Conservation (phyloP, 2,888 invertebrate species). For the Rhorus exstirpatorius region DNA sequence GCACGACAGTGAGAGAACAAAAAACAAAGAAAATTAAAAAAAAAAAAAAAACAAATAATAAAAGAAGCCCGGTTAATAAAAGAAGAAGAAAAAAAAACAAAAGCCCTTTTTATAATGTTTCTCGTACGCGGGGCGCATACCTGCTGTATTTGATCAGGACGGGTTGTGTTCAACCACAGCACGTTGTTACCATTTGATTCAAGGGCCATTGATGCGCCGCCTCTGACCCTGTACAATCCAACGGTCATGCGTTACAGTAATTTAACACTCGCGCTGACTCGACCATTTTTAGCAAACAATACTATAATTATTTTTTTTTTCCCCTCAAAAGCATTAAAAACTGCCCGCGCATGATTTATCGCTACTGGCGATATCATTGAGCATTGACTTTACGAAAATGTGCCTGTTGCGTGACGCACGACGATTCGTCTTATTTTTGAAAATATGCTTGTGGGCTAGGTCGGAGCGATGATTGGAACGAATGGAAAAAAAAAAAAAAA, state of each 20-base stretch:
- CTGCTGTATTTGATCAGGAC: constrained; percentile 84
- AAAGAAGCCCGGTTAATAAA: too few relatives aligned
- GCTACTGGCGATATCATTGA: too few relatives aligned
- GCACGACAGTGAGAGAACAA: not conserved
- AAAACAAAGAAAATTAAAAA: not conserved
- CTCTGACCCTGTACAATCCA: constrained; percentile 81
- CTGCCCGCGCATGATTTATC: not conserved
- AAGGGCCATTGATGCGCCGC: constrained; percentile 84
- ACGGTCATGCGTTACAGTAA: constrained; percentile 74
- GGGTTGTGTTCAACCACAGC: constrained; percentile 83
- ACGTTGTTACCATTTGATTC: constrained; percentile 85
- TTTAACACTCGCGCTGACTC: constrained; percentile 24
- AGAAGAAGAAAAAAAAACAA: constrained; percentile 24
- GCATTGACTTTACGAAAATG: not conserved
- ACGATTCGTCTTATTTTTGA: not conserved
- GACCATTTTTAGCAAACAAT: constrained; percentile 31
- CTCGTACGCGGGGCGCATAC: constrained; percentile 78
- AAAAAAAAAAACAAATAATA: constrained; percentile 18
- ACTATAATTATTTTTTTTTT: not conserved
- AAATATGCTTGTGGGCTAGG: too few relatives aligned
- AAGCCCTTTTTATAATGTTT: constrained; percentile 65
- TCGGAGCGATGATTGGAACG: not conserved
- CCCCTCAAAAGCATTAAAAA: not conserved
- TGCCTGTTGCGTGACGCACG: not conserved
- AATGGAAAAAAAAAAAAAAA: not conserved